These are phyloP conservation scores for Bungarus multicinctus DNA, from an alignment of 2,113 vertebrate genomes.

Conservation along the genomic window DNA sequence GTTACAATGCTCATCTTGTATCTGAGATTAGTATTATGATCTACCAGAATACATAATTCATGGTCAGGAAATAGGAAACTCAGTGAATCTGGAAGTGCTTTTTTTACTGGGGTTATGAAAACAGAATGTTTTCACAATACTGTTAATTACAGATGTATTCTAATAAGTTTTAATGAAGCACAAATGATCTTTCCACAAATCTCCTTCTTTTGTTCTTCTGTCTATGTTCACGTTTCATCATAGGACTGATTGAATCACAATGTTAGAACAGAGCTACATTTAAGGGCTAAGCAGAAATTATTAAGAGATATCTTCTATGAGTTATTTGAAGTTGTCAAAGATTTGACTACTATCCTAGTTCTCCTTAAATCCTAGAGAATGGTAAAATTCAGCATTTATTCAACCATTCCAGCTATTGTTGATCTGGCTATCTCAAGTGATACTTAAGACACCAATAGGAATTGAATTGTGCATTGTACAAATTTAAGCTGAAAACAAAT, in stretches of 20 bases:
- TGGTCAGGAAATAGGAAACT: neutral
- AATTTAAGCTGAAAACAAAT: neutral
- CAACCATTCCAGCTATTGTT: neutral
- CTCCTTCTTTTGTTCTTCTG: neutral
- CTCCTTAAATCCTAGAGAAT: neutral
- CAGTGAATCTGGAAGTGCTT: neutral
- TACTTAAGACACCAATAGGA: neutral
- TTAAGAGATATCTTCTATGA: neutral
- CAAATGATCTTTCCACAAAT: neutral
- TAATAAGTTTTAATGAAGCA: neutral
- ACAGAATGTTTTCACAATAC: neutral
- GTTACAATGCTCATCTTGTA: neutral
- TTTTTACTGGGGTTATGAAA: neutral
- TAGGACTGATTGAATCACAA: neutral
- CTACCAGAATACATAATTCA: neutral
- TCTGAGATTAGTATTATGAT: neutral
- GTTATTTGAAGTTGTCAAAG: neutral
- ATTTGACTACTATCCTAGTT: neutral
- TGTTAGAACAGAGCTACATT: neutral
- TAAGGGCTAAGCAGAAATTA: neutral
- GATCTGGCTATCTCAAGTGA: neutral
- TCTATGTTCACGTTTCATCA: neutral
- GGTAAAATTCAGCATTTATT: neutral
- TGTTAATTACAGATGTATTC: neutral
- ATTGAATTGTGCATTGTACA: neutral